A percentile compares a stretch with the other conserved stretches of the same genome.
phyloP scores from a whole-genome alignment of 2,113 vertebrate species.

The Proteles cristata region DNA sequence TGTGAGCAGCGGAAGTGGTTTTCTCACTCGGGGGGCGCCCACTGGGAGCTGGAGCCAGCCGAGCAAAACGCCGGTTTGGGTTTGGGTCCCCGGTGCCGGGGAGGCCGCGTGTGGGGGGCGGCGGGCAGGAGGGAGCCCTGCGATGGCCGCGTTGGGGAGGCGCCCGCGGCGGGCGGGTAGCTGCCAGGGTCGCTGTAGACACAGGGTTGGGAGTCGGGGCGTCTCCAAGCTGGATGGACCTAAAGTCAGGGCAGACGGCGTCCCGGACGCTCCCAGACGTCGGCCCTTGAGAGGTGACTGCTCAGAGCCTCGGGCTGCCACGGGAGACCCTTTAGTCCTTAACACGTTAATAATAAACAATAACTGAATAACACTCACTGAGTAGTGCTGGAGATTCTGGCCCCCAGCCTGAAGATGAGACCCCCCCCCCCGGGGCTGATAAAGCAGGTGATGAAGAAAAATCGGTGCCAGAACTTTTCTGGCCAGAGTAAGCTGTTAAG shows the following conservation, averaged over 20 bases:
- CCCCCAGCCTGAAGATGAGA: rapidly evolving
- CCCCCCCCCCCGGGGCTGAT: neutral
- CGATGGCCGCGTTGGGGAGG: neutral
- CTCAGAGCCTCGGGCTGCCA: neutral
- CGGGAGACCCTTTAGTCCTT: neutral
- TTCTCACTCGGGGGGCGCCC: neutral
- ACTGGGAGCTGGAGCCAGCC: neutral
- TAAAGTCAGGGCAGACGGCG: neutral
- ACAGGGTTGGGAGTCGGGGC: neutral
- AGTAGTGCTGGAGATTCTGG: neutral
- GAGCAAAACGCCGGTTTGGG: neutral
- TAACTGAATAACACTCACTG: neutral
- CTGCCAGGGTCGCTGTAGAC: neutral
- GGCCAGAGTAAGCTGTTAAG: neutral
- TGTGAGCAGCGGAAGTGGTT: neutral
- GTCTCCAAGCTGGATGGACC: neutral
- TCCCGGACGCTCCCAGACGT: neutral
- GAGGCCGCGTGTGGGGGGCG: neutral
- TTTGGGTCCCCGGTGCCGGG: rapidly evolving
- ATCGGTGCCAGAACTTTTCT: neutral
- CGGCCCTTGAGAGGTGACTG: neutral
- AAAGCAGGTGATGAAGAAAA: neutral
- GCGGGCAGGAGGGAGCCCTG: neutral
- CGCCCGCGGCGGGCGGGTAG: neutral
- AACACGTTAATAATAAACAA: neutral